Conservation (phyloP, 2,888 invertebrate species). For the Entomobrya proxima region DNA sequence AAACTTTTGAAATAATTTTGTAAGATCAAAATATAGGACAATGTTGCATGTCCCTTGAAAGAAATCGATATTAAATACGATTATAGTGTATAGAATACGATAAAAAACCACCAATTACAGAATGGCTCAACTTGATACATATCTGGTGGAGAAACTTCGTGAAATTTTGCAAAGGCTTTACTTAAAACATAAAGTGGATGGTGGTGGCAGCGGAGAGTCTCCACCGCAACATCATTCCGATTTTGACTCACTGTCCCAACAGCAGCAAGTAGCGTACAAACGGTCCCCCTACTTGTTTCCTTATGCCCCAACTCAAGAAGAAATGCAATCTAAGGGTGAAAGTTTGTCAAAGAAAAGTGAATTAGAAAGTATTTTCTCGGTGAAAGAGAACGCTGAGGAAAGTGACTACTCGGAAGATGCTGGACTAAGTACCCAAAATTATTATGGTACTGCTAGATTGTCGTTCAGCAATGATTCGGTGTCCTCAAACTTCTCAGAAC, state of each 20-base stretch:
- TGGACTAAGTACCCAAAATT: neutral
- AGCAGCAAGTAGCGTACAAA: slow-evolving; percentile 45
- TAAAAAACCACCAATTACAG: slow-evolving; percentile 14
- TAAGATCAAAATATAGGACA: neutral
- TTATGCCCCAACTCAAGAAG: slow-evolving; percentile 38
- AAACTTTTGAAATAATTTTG: neutral
- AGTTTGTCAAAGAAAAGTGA: slow-evolving; percentile 26
- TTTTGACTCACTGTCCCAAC: slow-evolving; percentile 9
- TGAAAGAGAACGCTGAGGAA: neutral
- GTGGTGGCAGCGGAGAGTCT: neutral
- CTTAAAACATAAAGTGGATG: slow-evolving; percentile 40
- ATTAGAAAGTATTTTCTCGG: too few species aligned
- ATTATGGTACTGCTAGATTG: neutral
- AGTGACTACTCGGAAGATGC: neutral
- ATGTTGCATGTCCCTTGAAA: neutral
- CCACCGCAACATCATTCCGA: neutral
- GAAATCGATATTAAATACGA: neutral
- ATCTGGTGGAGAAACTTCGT: slow-evolving; percentile 71
- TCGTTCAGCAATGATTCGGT: neutral
- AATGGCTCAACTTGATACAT: slow-evolving; percentile 66
- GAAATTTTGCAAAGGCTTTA: slow-evolving; percentile 71
- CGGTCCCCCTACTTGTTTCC: slow-evolving; percentile 49
- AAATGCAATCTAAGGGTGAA: neutral
- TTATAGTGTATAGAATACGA: neutral
- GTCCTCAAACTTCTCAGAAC: slow-evolving; percentile 15